These are phyloP conservation scores for Eilema griseolum DNA, from an alignment of 2,888 invertebrate species.

Conservation along the genomic window DNA sequence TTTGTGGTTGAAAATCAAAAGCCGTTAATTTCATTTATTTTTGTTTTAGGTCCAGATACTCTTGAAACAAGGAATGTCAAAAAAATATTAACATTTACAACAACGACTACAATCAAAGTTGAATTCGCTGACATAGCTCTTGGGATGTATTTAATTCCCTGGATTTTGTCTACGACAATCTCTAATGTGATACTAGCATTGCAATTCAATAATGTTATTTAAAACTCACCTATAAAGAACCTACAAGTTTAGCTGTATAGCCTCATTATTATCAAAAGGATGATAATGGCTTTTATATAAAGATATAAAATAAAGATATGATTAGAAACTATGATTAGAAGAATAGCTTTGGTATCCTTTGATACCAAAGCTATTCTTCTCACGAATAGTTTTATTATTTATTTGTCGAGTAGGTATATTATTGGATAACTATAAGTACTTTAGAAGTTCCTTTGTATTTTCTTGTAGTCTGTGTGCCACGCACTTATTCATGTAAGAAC, in stretches of 20 bases:
- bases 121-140: not conserved
- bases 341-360: too few species aligned
- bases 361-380: not conserved
- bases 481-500: too few species aligned
- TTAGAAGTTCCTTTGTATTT: too few species aligned
- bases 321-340: too few species aligned
- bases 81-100: not conserved
- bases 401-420: not conserved
- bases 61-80: not conserved
- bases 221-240: not conserved
- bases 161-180: not conserved
- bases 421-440: too few species aligned
- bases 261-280: not conserved
- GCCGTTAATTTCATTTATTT: not conserved
- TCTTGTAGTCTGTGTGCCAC: too few species aligned
- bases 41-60: not conserved
- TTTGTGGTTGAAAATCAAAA: too few species aligned
- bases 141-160: slow-evolving; percentile 16
- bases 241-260: too few species aligned
- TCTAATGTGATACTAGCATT: slow-evolving; percentile 9
- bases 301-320: too few species aligned
- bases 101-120: not conserved
- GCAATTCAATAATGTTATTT: slow-evolving; percentile 15
- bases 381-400: not conserved
- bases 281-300: not conserved